Evolutionary conservation across 1,140 invertebrate species (phyloP), one percentile per base, ranked within the genome.

Genomic region (Procambarus virginalis): DNA sequence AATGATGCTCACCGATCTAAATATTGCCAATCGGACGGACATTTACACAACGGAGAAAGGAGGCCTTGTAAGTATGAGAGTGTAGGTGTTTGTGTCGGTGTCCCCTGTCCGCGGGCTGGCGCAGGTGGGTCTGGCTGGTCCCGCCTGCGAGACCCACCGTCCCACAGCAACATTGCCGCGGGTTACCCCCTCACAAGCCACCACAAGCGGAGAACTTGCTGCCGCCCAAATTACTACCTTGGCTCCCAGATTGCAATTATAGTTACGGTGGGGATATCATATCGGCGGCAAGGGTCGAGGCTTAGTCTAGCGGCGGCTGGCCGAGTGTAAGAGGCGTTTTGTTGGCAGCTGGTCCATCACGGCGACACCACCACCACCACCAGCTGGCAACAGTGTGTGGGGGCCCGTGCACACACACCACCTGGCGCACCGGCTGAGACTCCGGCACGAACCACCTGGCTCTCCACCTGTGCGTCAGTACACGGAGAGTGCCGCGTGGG

Each of bases 1-100:
- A 86, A 91, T 91, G 90, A 91, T 91, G 90, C 90, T 91, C 84
- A 91, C 90, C 90, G 90, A 91, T 86, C 84, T 91, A 82, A 91
- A 91, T 91, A 91, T 91, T 86, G 46, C 84, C 85, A 91, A 91
- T 91, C 84, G 90, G 85, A 87, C 84, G 79, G 90, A 91, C 79
- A 91, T 91, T 91, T 91, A 91, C 90, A 55, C 84, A 12, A 86
- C 90, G 78, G 90, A 91, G 84, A 91, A 91, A 87, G 85, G 90
- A 87, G 85, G 90, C 90, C 84, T 87, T 75, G 90, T 91, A 91
- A 91, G 90, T 91, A 91, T 86, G 73, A 82, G 22, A 76, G 77
- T 84, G 73, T 81, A 78, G 46, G 49, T 70, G 82, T 86, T 73
- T 5, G 58, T 70, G 76, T 80, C n/a, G 68, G 20, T 81, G 68